Evolutionary conservation across 2,797 vertebrate species (phyloP), one percentile per base, ranked within the genome.

Genomic region (Alectoris magna): DNA sequence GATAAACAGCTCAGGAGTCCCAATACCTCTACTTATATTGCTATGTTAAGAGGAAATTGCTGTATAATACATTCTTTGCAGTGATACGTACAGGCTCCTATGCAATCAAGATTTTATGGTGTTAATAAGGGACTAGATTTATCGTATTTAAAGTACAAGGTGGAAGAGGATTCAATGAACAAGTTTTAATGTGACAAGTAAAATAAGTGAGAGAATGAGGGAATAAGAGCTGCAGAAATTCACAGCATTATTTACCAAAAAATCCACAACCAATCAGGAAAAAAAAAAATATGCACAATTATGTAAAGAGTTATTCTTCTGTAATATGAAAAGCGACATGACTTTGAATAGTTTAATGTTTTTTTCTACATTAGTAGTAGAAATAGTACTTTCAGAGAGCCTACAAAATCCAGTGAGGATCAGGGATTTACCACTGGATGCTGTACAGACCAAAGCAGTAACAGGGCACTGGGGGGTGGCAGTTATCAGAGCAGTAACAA

Each of bases 1-100:
- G 49, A 91, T 74, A 91, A 87, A 58, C 21, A 58, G 60, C 64
- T 77, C 26, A 43, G 51, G n/a, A 83, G 13, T 62, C 46, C 36
- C 14, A 34, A 16, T 31, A 87, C 62, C 10, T 17, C 9, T 71
- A 49, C 23, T 58, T 62, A 72, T 79, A 59, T 27, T 63, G 21
- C 49, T 38, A 29, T n/a, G 59, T 72, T 18, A 69, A 31, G 2
- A 93, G n/a, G 24, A 87, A 93, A 91, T 80, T 83, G 39, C 49
- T 24, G 22, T 63, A 89, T 59, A 91, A 72, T 87, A 80, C 77
- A 87, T 83, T 84, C 59, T 48, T 78, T 83, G 88, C 2, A 4
- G n/a, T 62, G 90, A 74, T 4, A 83, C 51, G 53, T 10, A 84
- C 29, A 68, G 23, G 3, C 75, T 85, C 31, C 38, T 90, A 89